Evolutionary conservation across 1,140 invertebrate species (phyloP).

Genomic region (Drosophila orena): DNA sequence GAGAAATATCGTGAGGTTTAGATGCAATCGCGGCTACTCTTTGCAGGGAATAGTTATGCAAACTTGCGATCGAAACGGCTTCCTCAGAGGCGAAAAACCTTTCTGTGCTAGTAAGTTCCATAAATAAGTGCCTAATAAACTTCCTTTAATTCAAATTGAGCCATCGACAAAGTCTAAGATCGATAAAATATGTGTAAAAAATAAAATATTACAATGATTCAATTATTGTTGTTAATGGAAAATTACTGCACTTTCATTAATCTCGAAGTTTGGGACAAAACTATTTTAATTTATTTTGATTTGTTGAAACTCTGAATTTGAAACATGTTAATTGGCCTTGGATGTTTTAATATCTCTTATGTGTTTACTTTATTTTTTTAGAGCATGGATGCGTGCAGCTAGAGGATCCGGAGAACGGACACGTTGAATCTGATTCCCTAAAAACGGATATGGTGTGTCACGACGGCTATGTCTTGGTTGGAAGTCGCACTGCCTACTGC

Average conservation of each 20-base stretch:
- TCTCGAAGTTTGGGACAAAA: too few relatives aligned
- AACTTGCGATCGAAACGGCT: constrained; percentile 18
- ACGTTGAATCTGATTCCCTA: constrained; percentile 2
- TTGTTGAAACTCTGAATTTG: too few relatives aligned
- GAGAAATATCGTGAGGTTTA: constrained; percentile 14
- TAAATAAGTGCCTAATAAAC: too few relatives aligned
- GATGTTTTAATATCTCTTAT: too few relatives aligned
- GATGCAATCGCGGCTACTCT: constrained; percentile 14
- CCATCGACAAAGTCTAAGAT: too few relatives aligned
- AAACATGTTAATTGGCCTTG: too few relatives aligned
- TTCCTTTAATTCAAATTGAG: too few relatives aligned
- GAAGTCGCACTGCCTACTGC: constrained; percentile 57
- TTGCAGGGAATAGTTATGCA: constrained; percentile 13
- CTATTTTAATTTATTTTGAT: too few relatives aligned
- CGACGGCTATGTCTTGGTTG: constrained; percentile 62
- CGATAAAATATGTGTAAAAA: too few relatives aligned
- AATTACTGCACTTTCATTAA: too few relatives aligned
- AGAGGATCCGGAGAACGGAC: constrained; percentile 21
- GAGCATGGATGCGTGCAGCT: constrained; percentile 42
- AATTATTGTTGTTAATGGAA: too few relatives aligned
- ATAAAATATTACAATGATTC: too few relatives aligned
- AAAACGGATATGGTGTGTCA: constrained; percentile 43
- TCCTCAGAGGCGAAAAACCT: constrained; percentile 36
- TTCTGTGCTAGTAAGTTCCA: constrained; percentile 65
- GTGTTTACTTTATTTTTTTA: constrained; percentile 10